Conservation (phyloP, 2,113 vertebrate species). For the Platycercus adscitus region DNA sequence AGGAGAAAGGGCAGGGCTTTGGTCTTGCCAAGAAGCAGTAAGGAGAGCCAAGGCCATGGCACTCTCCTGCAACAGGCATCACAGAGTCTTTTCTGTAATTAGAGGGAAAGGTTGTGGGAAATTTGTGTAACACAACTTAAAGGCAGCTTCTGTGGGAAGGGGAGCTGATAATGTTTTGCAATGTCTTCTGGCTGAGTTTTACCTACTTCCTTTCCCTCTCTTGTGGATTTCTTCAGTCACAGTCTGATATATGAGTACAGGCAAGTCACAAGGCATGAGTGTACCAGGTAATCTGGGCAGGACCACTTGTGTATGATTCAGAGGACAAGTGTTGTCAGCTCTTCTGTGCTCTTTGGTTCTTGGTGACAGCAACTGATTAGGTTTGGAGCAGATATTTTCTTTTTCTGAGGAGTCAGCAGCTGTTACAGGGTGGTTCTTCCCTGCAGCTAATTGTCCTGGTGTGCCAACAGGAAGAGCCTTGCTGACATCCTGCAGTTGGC, state of each 20-base stretch:
- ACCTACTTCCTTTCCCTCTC: not conserved
- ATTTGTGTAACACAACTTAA: not conserved
- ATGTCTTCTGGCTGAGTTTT: not conserved
- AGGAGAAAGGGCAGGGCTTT: not conserved
- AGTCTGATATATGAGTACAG: not conserved
- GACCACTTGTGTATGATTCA: fast-evolving
- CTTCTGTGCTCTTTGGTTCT: not conserved
- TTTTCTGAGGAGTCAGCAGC: not conserved
- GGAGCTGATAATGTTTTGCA: not conserved
- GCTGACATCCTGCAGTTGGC: not conserved
- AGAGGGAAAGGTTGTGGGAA: not conserved
- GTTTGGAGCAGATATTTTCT: not conserved
- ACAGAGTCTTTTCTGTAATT: not conserved
- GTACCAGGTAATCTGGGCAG: not conserved
- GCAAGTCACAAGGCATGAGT: not conserved
- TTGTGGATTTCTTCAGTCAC: not conserved
- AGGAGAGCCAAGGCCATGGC: not conserved
- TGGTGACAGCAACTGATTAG: not conserved
- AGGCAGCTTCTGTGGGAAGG: not conserved
- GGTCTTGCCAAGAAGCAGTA: not conserved
- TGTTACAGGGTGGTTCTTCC: not conserved
- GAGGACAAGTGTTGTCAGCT: not conserved
- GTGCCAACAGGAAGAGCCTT: not conserved
- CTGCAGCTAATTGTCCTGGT: not conserved
- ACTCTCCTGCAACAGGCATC: not conserved